These are phyloP conservation scores for Spinibarbus caldwelli DNA, from an alignment of 2,797 vertebrate species.

Conservation along the genomic window DNA sequence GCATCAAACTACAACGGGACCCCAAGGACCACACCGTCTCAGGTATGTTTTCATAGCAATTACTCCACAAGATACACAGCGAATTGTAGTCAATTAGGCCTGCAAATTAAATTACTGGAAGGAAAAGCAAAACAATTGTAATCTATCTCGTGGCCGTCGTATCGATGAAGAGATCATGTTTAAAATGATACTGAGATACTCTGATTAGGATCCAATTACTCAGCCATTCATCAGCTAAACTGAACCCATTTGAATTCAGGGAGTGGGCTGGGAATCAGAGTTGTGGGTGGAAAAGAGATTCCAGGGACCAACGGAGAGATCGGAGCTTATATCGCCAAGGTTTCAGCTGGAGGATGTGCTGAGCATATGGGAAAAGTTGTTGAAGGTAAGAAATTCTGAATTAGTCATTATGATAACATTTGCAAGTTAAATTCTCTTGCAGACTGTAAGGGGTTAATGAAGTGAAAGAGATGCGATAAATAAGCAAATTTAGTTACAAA, in stretches of 20 bases:
- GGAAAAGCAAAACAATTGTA: constrained; percentile 13
- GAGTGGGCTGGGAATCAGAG: constrained; percentile 87
- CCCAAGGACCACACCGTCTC: constrained; percentile 94
- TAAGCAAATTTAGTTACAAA: not conserved
- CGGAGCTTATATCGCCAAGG: constrained; percentile 94
- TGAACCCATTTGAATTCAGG: constrained; percentile 65
- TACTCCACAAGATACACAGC: not conserved
- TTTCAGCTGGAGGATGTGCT: constrained; percentile 89
- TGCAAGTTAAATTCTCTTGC: not conserved
- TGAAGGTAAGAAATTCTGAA: constrained; percentile 84
- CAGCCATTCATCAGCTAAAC: constrained; percentile 30
- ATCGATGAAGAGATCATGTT: constrained; percentile 31
- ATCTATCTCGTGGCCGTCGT: not conserved
- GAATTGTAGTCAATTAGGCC: constrained; percentile 22
- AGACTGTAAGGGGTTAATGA: not conserved
- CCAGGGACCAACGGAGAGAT: constrained; percentile 90
- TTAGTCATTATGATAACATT: too few species aligned
- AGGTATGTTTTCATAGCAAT: constrained; percentile 79
- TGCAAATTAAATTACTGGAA: constrained; percentile 23
- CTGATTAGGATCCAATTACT: constrained; percentile 22
- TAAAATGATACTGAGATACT: not conserved
- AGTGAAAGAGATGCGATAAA: not conserved
- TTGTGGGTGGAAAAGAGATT: constrained; percentile 97
- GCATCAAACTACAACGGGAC: constrained; percentile 90
- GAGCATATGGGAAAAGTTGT: constrained; percentile 90